phyloP scores from a whole-genome alignment of 2,888 invertebrate genomes.

The Linnaemya tessellans region DNA sequence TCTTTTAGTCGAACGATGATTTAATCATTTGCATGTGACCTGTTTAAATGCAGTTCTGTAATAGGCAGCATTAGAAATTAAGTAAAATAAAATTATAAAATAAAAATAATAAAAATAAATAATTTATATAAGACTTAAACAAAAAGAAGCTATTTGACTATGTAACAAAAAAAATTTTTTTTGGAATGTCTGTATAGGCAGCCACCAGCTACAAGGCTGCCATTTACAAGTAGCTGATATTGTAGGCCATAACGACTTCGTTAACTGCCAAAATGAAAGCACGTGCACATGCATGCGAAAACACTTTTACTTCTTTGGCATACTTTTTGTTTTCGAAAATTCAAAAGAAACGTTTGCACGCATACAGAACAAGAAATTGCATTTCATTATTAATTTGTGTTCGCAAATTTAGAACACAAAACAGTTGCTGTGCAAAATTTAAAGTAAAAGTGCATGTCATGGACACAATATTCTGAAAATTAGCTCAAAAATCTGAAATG shows the following conservation, averaged over 20 bases:
- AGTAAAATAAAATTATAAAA: too few species aligned
- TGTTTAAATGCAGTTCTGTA: too few species aligned
- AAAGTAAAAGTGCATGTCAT: not conserved
- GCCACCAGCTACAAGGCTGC: not conserved
- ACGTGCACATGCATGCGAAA: not conserved
- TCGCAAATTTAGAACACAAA: constrained; percentile 39
- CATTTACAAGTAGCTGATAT: not conserved
- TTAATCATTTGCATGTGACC: too few species aligned
- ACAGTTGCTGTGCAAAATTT: not conserved
- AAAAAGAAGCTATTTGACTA: too few species aligned
- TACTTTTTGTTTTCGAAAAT: constrained; percentile 15
- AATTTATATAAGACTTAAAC: too few species aligned
- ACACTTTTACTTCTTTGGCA: constrained; percentile 13
- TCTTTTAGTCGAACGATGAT: too few species aligned
- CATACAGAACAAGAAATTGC: constrained; percentile 35
- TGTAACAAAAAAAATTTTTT: too few species aligned
- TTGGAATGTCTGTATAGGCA: too few species aligned
- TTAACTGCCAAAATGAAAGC: not conserved
- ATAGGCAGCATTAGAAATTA: too few species aligned
- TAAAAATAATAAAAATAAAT: too few species aligned
- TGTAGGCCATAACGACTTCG: not conserved
- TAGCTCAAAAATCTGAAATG: too few species aligned
- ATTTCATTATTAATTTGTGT: constrained; percentile 48
- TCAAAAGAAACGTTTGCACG: constrained; percentile 23
- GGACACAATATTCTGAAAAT: not conserved